Percentiles rank a stretch among this genome's conserved stretches.
Evolutionary conservation across 2,797 vertebrate species (phyloP).

Genomic region (Echeneis naucrates): DNA sequence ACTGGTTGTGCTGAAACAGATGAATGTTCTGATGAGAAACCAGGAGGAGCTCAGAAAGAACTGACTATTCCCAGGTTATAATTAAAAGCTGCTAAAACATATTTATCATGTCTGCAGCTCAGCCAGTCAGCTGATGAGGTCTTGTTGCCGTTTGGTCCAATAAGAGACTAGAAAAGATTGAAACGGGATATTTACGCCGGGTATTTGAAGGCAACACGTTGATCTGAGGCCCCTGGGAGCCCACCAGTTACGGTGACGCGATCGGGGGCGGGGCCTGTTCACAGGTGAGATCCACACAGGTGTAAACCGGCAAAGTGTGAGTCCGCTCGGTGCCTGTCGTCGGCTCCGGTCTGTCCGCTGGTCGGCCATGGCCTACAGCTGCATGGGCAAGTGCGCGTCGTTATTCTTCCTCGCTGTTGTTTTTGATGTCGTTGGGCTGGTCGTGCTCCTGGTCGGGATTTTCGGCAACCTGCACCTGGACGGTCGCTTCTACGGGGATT

Average conservation of each 20-base stretch:
- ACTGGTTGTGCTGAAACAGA: too few relatives aligned
- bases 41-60: too few relatives aligned
- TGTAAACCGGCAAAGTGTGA: slow-evolving; percentile 48
- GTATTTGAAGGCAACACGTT: slow-evolving; percentile 26
- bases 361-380: slow-evolving; percentile 68
- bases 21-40: too few relatives aligned
- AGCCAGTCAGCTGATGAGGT: too few relatives aligned
- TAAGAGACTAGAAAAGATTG: background rate
- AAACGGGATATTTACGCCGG: background rate
- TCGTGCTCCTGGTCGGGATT: slow-evolving; percentile 81
- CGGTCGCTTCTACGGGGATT: slow-evolving; percentile 86
- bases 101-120: too few relatives aligned
- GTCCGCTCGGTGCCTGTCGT: slow-evolving; percentile 1
- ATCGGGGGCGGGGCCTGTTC: slow-evolving; percentile 49
- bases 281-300: slow-evolving; percentile 66
- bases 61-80: too few relatives aligned
- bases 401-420: slow-evolving; percentile 77
- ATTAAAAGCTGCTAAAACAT: too few relatives aligned
- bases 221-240: background rate
- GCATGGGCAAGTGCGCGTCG: slow-evolving; percentile 78
- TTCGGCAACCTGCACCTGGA: slow-evolving; percentile 79
- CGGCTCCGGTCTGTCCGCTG: slow-evolving; percentile 33
- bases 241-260: slow-evolving; percentile 31
- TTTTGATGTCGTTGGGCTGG: slow-evolving; percentile 80
- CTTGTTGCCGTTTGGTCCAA: background rate